Evolutionary conservation across 2,888 invertebrate species (phyloP), one percentile per base, ranked within the genome.

Genomic region (Volucella bombylans): DNA sequence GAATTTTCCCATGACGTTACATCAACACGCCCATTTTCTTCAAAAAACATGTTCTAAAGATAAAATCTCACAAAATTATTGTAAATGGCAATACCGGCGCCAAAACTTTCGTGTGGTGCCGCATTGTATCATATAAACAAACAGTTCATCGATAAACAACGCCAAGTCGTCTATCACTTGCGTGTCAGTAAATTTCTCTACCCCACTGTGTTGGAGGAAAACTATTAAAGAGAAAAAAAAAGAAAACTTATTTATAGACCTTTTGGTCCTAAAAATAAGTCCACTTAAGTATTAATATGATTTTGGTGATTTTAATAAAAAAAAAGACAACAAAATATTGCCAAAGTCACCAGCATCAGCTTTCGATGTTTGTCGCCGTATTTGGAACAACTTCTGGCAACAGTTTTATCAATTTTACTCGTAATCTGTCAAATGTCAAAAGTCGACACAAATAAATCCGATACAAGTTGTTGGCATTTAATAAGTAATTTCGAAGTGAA

Each of bases 241-340:
- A 59, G 41, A 59, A 59, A 62, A 54, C 3, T 14, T 77, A 64
- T 78, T 77, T 77, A 77, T 77, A 68, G 8, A 1, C 50, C 11
- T 54, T 41, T 18, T 23, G 38, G 47, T 64, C 1, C 55, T 49
- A 49, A 64, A 78, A 78, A 71, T 71, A 78, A 41, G 18, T 23
- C 45, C 59, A 8, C 14, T 43, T n/a, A 14, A 38, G 14, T 64
- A 71, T 71, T 57, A 62, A 69, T 62, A 64, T 55, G 68, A 23
- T 52, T 61, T 38, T 23, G 9, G 11, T 31, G 15, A 12, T 61
- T 61, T 47, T 49, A 45, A 55, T 31, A 23, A 6, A 31, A 6
- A 31, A 31, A 31, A 31, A 31, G 6, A 31, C 31, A 31, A 31
- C 6, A 61, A 67, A 18, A 43, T 8, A 18, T 39, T 38, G 52